Conservation (phyloP, 2,797 vertebrate species). For the Diplodus sargus region DNA sequence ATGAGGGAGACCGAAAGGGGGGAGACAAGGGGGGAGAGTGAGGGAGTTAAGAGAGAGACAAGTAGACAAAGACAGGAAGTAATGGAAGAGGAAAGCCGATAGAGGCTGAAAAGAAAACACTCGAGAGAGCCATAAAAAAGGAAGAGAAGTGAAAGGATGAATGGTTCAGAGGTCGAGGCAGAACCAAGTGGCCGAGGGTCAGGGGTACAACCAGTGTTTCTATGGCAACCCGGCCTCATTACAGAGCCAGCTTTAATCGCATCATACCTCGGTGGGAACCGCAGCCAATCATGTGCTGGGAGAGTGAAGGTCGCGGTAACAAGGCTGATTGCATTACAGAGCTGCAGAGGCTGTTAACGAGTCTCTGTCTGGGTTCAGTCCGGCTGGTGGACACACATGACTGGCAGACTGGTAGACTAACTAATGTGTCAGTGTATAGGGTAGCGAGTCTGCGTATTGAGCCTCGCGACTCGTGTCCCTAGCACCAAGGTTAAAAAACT, state of each 20-base stretch:
- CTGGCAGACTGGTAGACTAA: background rate
- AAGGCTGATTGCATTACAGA: conserved; percentile 61
- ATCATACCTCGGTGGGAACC: conserved; percentile 52
- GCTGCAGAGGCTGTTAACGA: conserved; percentile 28
- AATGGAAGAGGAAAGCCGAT: conserved; percentile 20
- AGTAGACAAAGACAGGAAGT: conserved; percentile 48
- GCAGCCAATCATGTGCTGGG: conserved; percentile 58
- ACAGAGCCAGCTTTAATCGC: conserved; percentile 49
- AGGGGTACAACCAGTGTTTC: conserved; percentile 42
- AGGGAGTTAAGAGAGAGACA: too few relatives aligned
- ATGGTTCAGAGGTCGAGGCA: conserved; percentile 39
- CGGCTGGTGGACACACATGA: conserved; percentile 34
- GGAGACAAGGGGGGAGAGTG: background rate
- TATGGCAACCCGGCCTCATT: conserved; percentile 64
- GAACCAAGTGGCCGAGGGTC: conserved; percentile 42
- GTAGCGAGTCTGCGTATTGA: background rate
- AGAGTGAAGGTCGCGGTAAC: conserved; percentile 64
- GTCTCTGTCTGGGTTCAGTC: conserved; percentile 45
- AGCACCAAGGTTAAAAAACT: background rate
- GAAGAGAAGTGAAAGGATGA: background rate
- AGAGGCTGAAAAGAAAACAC: conserved; percentile 38
- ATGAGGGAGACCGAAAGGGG: too few relatives aligned
- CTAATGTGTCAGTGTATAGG: background rate
- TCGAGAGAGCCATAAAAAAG: conserved; percentile 4
- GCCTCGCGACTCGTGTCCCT: background rate